Evolutionary conservation across 2,888 invertebrate genomes (phyloP).

Genomic region (Aspidiotus destructor): DNA sequence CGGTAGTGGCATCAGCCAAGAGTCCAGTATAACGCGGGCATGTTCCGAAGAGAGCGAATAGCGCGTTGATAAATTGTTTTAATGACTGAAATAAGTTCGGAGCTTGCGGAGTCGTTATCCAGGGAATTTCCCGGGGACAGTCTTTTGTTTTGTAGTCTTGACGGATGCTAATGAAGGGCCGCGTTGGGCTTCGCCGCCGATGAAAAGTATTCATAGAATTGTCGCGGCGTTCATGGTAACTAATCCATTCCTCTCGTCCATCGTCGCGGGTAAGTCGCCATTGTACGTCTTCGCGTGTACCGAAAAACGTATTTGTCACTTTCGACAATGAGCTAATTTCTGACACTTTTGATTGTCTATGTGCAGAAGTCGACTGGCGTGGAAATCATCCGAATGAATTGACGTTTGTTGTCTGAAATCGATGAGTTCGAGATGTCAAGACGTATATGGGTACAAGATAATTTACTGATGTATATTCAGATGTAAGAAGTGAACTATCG

Average conservation of each 20-base stretch:
- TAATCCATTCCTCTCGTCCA: background rate
- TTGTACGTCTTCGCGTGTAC: background rate
- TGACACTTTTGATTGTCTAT: conserved; percentile 11
- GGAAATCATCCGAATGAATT: no score
- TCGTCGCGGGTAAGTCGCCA: background rate
- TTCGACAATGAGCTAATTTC: conserved; percentile 22
- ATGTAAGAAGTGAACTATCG: no score
- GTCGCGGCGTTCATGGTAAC: background rate
- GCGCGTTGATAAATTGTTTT: conserved; percentile 29
- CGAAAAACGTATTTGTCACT: conserved; percentile 28
- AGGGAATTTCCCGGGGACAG: conserved; percentile 29
- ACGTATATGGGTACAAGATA: no score
- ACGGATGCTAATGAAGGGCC: conserved; percentile 33
- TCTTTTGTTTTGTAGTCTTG: conserved; percentile 30
- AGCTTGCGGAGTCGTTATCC: conserved; percentile 27
- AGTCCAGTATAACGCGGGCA: background rate
- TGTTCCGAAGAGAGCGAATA: conserved; percentile 2
- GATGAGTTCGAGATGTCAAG: no score
- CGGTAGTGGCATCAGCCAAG: conserved; percentile 1
- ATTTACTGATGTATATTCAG: no score
- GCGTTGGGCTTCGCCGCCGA: conserved; percentile 24
- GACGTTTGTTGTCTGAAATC: no score
- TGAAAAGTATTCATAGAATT: conserved; percentile 13
- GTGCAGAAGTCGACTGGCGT: background rate
- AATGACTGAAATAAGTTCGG: conserved; percentile 32